A percentile compares a stretch with the other conserved stretches of the same genome.
These are phyloP conservation scores for Mastomys natalensis DNA, from an alignment of 2,113 vertebrate species.

Conservation along the genomic window DNA sequence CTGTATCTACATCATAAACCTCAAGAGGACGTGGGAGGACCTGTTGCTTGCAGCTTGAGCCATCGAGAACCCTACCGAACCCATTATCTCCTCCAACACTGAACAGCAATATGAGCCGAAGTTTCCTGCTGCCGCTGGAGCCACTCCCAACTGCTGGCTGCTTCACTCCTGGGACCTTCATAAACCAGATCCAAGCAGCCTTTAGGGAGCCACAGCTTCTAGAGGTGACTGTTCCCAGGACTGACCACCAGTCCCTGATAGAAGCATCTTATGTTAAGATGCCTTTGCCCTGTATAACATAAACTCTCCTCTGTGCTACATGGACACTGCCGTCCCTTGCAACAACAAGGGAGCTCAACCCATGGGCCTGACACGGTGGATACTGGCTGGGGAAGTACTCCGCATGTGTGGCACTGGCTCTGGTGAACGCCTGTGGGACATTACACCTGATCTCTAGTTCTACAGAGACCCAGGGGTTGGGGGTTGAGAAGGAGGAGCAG, in stretches of 20 bases:
- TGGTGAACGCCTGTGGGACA: neutral
- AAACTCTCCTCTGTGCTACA: neutral
- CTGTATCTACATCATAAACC: neutral
- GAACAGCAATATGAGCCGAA: neutral
- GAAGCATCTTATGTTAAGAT: neutral
- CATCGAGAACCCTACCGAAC: neutral
- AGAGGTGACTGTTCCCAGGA: neutral
- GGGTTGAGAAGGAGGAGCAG: neutral
- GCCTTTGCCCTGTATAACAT: neutral
- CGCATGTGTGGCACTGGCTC: neutral
- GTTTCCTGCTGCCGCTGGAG: neutral
- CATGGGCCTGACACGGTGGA: neutral
- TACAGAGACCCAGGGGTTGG: neutral
- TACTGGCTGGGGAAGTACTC: neutral
- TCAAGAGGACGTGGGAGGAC: neutral
- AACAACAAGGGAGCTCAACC: neutral
- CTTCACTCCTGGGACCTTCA: neutral
- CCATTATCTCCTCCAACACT: neutral
- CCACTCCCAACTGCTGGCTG: neutral
- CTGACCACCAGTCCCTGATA: neutral
- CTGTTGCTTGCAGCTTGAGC: neutral
- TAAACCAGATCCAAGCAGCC: neutral
- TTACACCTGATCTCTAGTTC: neutral
- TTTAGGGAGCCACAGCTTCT: neutral
- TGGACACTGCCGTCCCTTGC: neutral